Evolutionary conservation across 2,797 vertebrate genomes (phyloP), one percentile per base, ranked within the genome.

Genomic region (Cichlasoma orientale): DNA sequence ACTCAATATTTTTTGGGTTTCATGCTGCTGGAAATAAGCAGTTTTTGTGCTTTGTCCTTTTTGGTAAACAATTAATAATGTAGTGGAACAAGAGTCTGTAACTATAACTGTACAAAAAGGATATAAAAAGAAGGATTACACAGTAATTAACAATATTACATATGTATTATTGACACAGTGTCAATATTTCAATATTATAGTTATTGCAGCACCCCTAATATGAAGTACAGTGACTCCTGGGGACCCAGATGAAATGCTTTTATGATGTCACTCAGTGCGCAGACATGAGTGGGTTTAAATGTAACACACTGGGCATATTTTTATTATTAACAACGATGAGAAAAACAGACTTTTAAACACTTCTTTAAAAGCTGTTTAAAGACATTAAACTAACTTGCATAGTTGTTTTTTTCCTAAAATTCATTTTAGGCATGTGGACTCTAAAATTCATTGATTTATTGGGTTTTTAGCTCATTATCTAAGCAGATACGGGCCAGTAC

Each of bases 381-480:
- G 41, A 66, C 0, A 47, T 27, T 3, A 66, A 27, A 47, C 0
- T 27, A 47, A 47, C 0, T 47, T 12, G 9, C 2, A 47, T 0
- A 0, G 23, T 25, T 57, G 13, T 50, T 57, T 68, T 19, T 47
- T 50, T 29, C 50, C 16, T 29, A 50, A 29, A 68, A 29, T 29
- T 47, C 0, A 68, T 68, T 68, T 29, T n/a, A 68, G 5, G 16
- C n/a, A 27, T 29, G 47, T 50, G 9, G 23, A 47, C 23, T 13
- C 9, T 68, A 1, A 68, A 50, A 68, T 68, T n/a, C 16, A 8
- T 18, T 19, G 2, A 47, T 47, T 7, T 18, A 47, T 47, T 16
- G 12, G 2, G 2, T 13, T 29, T 29, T 4, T 55, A 29, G 5
- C 59, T 47, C 44, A 66, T 47, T 44, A 66, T 66, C 0, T 47